Conservation (phyloP, 2,888 invertebrate genomes). For the Calameuta pallipes region DNA sequence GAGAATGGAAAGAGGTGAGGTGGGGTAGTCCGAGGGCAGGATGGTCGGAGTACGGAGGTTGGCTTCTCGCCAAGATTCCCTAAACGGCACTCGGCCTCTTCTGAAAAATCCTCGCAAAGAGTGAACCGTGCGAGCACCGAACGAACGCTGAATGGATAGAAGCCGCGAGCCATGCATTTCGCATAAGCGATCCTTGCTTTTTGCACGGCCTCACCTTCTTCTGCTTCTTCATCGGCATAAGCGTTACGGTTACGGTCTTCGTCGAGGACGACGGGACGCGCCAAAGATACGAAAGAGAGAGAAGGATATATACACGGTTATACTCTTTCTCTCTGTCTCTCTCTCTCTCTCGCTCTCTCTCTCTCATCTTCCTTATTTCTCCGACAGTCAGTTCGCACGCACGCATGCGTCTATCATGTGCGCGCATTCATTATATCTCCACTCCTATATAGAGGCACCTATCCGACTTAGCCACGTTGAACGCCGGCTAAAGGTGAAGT, state of each 20-base stretch:
- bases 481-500: not conserved
- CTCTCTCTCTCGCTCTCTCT: not conserved
- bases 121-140: slow-evolving; percentile 11
- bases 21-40: slow-evolving; percentile 19
- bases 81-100: slow-evolving; percentile 56
- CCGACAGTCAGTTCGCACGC: not conserved
- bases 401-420: not conserved
- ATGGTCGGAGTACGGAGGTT: slow-evolving; percentile 6
- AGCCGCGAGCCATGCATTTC: slow-evolving; percentile 19
- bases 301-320: not conserved
- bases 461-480: not conserved
- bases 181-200: slow-evolving; percentile 35
- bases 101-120: slow-evolving; percentile 54
- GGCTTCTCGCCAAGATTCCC: slow-evolving; percentile 59
- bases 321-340: not conserved
- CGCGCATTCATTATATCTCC: not conserved
- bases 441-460: not conserved
- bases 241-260: slow-evolving; percentile 22
- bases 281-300: slow-evolving; percentile 12
- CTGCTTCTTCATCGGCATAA: slow-evolving; percentile 50
- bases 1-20: slow-evolving; percentile 9
- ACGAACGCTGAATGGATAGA: slow-evolving; percentile 4
- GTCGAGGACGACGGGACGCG: slow-evolving; percentile 9
- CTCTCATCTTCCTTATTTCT: not conserved
- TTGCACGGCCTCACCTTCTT: slow-evolving; percentile 49